Conservation (phyloP, 2,113 vertebrate genomes). For the Pseudois nayaur region DNA sequence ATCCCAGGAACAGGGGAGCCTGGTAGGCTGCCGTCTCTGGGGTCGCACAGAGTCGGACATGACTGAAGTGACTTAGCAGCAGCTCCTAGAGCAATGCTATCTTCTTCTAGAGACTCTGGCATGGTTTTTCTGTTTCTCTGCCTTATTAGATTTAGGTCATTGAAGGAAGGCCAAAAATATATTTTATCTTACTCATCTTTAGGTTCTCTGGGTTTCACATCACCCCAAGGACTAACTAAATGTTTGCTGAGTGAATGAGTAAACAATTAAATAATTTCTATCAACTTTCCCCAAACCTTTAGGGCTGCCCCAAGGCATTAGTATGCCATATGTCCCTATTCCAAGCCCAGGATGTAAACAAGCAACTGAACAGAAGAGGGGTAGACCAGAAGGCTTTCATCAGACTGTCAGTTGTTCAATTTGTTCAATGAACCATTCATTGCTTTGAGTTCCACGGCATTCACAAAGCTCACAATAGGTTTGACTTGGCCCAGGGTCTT, state of each 20-base stretch:
- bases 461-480: not conserved
- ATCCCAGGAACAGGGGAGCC: too few species aligned
- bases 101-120: not conserved
- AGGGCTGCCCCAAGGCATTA: not conserved
- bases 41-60: accelerated
- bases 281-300: not conserved
- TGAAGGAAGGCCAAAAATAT: not conserved
- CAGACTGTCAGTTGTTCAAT: not conserved
- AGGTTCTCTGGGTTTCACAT: not conserved
- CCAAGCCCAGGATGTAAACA: not conserved
- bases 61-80: too few species aligned
- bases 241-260: not conserved
- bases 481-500: not conserved
- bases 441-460: not conserved
- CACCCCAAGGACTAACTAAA: not conserved
- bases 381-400: not conserved
- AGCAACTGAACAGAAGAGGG: not conserved
- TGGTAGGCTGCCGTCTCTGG: too few species aligned
- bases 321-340: too few species aligned
- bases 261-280: not conserved
- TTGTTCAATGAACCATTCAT: not conserved
- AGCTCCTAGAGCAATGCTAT: not conserved
- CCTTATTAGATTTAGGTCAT: not conserved
- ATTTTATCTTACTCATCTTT: not conserved
- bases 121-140: not conserved